Conservation (phyloP, 2,888 invertebrate species). For the Pseudococcus viburni region DNA sequence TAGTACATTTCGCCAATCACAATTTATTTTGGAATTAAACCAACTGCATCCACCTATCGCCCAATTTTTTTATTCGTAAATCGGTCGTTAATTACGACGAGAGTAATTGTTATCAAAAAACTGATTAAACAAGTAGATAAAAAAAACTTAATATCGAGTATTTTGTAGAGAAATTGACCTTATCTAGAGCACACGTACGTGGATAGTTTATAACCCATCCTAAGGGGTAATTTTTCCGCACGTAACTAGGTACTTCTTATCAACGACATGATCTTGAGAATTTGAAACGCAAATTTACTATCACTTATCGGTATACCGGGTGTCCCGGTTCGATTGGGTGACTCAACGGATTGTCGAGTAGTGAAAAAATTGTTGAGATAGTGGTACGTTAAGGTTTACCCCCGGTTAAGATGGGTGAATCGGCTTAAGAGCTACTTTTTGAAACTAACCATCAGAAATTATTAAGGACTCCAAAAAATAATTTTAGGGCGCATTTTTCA, state of each 20-base stretch:
- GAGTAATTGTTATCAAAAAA: conserved; percentile 1
- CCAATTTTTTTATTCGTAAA: background rate
- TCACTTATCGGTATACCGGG: background rate
- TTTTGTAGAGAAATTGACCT: background rate
- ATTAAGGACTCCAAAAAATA: too few relatives aligned
- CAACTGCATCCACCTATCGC: background rate
- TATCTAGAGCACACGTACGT: background rate
- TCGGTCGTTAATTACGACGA: background rate
- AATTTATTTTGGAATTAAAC: too few relatives aligned
- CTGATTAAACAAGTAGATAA: background rate
- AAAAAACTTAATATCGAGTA: background rate
- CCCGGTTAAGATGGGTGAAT: too few relatives aligned
- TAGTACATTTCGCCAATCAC: too few relatives aligned
- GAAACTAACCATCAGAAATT: too few relatives aligned
- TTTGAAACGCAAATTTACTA: background rate
- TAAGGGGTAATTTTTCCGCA: background rate
- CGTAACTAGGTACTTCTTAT: background rate
- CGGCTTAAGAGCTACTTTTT: too few relatives aligned
- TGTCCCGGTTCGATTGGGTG: background rate
- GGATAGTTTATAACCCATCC: background rate
- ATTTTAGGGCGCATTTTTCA: too few relatives aligned
- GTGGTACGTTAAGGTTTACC: too few relatives aligned
- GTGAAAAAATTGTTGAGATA: too few relatives aligned
- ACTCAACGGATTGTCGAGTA: too few relatives aligned
- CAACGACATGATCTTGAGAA: background rate